phyloP scores from a whole-genome alignment of 2,888 invertebrate species.

The Sarcophaga rosellei region DNA sequence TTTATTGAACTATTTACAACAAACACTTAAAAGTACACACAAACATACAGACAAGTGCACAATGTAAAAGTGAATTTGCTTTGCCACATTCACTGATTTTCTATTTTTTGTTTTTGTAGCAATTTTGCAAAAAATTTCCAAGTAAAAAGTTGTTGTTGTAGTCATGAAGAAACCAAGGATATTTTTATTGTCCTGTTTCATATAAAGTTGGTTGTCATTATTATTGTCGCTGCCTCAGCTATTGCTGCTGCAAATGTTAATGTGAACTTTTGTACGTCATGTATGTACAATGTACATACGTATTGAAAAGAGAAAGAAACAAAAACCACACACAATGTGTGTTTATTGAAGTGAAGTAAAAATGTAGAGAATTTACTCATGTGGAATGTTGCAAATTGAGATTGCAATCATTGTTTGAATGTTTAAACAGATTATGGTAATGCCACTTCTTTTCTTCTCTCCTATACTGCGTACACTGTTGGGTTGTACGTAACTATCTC shows the following conservation, averaged over 20 bases:
- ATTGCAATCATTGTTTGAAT: slow-evolving; percentile 69
- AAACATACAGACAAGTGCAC: not conserved
- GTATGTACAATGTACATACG: too few relatives aligned
- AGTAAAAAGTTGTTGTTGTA: not conserved
- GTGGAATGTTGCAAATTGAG: slow-evolving; percentile 69
- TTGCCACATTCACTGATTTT: slow-evolving; percentile 29
- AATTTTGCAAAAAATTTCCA: slow-evolving; percentile 39
- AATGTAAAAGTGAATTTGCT: not conserved
- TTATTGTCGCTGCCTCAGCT: slow-evolving; percentile 10
- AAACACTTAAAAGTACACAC: slow-evolving; percentile 8
- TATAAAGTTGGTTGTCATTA: slow-evolving; percentile 19
- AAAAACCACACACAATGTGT: slow-evolving; percentile 45
- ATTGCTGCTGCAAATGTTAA: slow-evolving; percentile 54
- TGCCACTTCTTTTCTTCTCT: slow-evolving; percentile 18
- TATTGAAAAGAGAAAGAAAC: too few relatives aligned
- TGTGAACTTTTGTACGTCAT: slow-evolving; percentile 62
- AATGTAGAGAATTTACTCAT: slow-evolving; percentile 67
- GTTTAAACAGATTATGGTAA: slow-evolving; percentile 67
- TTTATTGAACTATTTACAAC: slow-evolving; percentile 62
- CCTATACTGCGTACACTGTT: not conserved
- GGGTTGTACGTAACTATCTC: slow-evolving; percentile 26
- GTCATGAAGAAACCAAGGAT: slow-evolving; percentile 43
- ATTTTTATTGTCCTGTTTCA: slow-evolving; percentile 63
- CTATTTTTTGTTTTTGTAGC: slow-evolving; percentile 12
- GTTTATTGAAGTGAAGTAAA: slow-evolving; percentile 67